Percentiles rank a stretch among this genome's conserved stretches.
phyloP scores from a whole-genome alignment of 2,888 invertebrate species.

The Drosophila neutralis region DNA sequence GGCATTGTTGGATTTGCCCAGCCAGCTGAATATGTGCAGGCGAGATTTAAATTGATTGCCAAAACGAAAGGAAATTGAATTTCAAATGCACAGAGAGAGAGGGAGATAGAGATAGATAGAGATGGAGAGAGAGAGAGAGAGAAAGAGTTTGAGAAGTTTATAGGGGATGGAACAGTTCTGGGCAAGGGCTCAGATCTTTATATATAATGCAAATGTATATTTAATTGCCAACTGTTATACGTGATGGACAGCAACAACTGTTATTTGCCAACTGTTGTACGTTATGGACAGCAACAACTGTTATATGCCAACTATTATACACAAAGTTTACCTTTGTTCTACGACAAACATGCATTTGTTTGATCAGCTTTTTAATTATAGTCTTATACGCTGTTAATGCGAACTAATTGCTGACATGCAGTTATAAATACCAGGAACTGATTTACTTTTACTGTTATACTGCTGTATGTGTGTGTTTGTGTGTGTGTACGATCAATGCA shows the following conservation, averaged over 20 bases:
- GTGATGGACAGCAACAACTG: no score
- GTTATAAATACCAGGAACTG: not conserved
- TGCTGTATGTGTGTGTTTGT: not conserved
- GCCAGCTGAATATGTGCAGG: slow-evolving; percentile 49
- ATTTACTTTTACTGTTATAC: slow-evolving; percentile 7
- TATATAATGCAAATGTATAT: not conserved
- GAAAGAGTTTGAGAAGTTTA: not conserved
- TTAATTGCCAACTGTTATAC: not conserved
- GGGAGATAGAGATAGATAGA: not conserved
- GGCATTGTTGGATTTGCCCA: slow-evolving; percentile 67
- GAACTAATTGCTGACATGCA: not conserved
- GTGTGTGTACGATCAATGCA: not conserved
- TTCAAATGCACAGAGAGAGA: slow-evolving; percentile 46
- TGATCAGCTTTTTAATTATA: not conserved
- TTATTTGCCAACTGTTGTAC: not conserved
- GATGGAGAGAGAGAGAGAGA: not conserved
- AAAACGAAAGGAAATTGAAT: slow-evolving; percentile 76
- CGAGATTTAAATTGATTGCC: slow-evolving; percentile 73
- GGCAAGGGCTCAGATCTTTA: not conserved
- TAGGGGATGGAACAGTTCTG: not conserved
- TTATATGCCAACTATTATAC: not conserved
- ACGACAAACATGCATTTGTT: not conserved
- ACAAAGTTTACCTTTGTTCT: not conserved
- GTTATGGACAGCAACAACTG: no score
- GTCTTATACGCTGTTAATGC: not conserved